phyloP scores from a whole-genome alignment of 2,888 invertebrate species.

The Eristalis tenax region DNA sequence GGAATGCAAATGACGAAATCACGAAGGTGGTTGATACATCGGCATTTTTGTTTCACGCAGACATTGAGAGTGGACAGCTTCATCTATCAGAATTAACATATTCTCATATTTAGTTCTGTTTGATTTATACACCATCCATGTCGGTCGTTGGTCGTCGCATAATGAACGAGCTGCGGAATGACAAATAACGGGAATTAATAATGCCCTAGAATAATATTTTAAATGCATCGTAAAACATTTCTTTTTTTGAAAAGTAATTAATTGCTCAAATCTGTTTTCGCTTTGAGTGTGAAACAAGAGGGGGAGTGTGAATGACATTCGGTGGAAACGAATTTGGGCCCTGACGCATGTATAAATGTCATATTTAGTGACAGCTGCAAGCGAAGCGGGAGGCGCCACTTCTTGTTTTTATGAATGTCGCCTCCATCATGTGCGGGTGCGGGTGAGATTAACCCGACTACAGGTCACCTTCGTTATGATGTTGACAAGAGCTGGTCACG shows the following conservation, averaged over 20 bases:
- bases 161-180: background rate
- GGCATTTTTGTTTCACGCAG: background rate
- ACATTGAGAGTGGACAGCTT: background rate
- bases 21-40: background rate
- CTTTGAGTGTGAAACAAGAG: background rate
- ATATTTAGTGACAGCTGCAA: background rate
- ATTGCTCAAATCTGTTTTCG: background rate
- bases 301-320: background rate
- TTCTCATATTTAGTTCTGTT: background rate
- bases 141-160: background rate
- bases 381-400: background rate
- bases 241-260: background rate
- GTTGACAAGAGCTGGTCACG: background rate
- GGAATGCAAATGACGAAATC: too few relatives aligned
- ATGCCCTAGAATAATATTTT: background rate
- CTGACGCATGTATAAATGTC: background rate
- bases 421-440: background rate
- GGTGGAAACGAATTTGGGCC: background rate
- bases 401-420: background rate
- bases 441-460: background rate
- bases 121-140: background rate
- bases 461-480: background rate
- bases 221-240: background rate
- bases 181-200: constrained; percentile 1
- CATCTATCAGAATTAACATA: background rate